Conservation (phyloP, 2,797 vertebrate genomes). For the Hipposideros larvatus region DNA sequence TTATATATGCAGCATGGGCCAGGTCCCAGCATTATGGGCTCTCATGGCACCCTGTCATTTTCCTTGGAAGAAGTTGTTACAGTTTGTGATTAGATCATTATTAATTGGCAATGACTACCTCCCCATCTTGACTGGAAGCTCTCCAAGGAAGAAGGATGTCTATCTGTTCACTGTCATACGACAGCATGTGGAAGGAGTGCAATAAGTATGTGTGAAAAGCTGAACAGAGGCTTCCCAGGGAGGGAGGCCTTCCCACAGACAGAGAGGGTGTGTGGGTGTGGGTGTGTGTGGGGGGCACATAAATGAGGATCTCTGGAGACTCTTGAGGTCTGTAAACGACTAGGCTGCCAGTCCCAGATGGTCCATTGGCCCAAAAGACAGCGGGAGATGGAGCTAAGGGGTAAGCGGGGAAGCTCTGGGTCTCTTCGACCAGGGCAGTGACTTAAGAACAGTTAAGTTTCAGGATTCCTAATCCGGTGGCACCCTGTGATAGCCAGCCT, state of each 20-base stretch:
- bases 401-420: neutral
- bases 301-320: neutral
- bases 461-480: neutral
- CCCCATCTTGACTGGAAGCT: neutral
- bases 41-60: neutral
- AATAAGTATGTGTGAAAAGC: neutral
- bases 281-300: neutral
- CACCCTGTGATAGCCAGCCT: neutral
- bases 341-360: neutral
- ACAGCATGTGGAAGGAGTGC: no score
- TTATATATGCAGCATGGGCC: neutral
- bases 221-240: neutral
- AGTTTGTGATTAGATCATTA: neutral
- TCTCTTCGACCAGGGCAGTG: neutral
- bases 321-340: neutral
- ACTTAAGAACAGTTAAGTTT: neutral
- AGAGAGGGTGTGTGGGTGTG: neutral
- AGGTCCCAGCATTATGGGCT: neutral
- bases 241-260: neutral
- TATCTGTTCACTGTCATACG: neutral
- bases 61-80: neutral
- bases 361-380: neutral
- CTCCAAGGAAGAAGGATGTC: neutral
- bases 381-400: neutral
- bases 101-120: neutral